A percentile compares a stretch with the other conserved stretches of the same genome.
phyloP scores from a whole-genome alignment of 2,113 vertebrate genomes.

The Strix aluco region DNA sequence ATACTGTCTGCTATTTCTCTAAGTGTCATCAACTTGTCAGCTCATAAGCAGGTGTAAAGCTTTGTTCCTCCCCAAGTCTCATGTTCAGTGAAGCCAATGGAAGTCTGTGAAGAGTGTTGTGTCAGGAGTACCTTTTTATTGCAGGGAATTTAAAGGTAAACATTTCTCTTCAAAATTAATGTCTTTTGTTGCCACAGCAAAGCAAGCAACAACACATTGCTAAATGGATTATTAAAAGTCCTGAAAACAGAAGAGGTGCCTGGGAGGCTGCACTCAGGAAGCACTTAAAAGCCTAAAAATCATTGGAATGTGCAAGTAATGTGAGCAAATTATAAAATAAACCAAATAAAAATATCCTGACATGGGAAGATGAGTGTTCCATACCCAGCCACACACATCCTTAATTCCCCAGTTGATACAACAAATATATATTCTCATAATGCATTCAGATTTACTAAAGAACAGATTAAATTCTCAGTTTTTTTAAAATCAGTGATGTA shows the following conservation, averaged over 20 bases:
- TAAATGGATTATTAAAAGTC: conserved; percentile 43
- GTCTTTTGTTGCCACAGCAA: conserved; percentile 36
- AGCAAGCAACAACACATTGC: conserved; percentile 16
- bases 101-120: not conserved
- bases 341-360: conserved; percentile 23
- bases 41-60: conserved; percentile 38
- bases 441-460: not conserved
- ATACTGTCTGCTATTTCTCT: conserved; percentile 28
- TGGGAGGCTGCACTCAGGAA: not conserved
- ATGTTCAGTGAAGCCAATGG: conserved; percentile 12
- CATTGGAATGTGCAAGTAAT: conserved; percentile 40
- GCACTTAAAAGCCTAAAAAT: conserved; percentile 27
- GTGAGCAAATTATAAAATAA: conserved; percentile 42
- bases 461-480: not conserved
- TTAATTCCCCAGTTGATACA: not conserved
- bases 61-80: not conserved
- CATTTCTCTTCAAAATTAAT: conserved; percentile 36
- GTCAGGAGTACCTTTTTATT: not conserved
- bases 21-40: conserved; percentile 62
- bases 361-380: not conserved
- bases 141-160: conserved; percentile 31
- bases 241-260: conserved; percentile 38
- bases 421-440: not conserved
- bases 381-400: not conserved
- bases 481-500: not conserved